Evolutionary conservation across 35 echinoderm and acorn worm genomes (phyloP).

Genomic region (Holothuria glaberrima): DNA sequence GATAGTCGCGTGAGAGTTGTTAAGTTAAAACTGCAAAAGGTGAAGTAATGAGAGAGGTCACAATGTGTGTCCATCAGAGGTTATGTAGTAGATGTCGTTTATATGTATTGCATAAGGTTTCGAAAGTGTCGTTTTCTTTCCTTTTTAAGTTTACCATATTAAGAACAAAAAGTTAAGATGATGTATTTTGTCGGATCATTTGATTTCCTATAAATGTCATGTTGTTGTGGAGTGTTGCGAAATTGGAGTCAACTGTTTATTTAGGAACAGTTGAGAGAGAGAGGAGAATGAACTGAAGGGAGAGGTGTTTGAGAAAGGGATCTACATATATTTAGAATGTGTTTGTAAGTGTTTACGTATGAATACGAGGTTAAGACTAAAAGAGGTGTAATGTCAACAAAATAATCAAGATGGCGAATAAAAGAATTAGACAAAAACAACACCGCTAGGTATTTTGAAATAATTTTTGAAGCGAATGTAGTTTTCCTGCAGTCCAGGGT

Average conservation of each 20-base stretch:
- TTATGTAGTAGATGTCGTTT: not conserved
- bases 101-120: not conserved
- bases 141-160: not conserved
- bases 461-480: too few relatives aligned
- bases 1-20: conserved; percentile 52
- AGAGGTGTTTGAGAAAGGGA: not conserved
- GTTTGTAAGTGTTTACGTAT: too few relatives aligned
- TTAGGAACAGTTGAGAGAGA: not conserved
- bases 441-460: too few relatives aligned
- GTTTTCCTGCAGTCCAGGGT: too few relatives aligned
- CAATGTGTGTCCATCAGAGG: conserved; percentile 51
- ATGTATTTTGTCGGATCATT: not conserved
- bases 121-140: not conserved
- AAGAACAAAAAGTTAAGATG: not conserved
- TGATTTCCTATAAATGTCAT: not conserved
- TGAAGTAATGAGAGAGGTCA: conserved; percentile 31
- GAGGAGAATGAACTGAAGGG: conserved; percentile 21
- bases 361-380: too few relatives aligned
- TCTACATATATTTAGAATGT: too few relatives aligned
- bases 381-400: too few relatives aligned
- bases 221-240: not conserved
- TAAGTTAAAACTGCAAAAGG: conserved; percentile 39
- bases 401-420: too few relatives aligned
- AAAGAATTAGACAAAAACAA: too few relatives aligned
- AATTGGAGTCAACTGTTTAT: not conserved